Conservation (phyloP, 2,113 vertebrate species). For the Propithecus coquereli region DNA sequence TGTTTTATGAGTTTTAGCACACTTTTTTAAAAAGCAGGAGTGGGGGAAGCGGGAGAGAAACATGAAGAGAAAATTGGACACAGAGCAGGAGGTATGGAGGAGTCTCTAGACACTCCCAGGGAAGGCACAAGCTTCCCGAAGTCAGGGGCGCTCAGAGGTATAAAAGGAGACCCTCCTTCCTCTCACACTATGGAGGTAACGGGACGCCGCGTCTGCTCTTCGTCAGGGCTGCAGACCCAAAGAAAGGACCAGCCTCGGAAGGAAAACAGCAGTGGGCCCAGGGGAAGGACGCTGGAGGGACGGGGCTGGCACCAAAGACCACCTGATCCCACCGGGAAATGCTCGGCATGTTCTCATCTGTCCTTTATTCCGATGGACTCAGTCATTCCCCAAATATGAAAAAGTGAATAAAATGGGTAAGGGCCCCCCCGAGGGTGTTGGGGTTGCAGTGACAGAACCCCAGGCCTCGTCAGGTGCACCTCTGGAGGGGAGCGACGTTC, state of each 20-base stretch:
- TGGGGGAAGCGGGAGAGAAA: not conserved
- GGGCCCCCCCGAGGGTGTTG: not conserved
- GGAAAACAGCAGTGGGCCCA: not conserved
- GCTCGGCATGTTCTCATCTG: not conserved
- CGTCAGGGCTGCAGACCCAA: not conserved
- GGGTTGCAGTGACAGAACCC: not conserved
- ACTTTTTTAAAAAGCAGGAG: not conserved
- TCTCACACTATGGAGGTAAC: not conserved
- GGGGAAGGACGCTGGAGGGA: no score
- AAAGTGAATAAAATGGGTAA: not conserved
- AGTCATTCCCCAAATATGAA: not conserved
- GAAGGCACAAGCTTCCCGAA: not conserved
- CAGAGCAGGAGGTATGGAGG: no score
- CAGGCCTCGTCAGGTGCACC: not conserved
- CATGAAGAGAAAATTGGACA: not conserved
- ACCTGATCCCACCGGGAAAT: not conserved
- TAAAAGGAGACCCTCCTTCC: not conserved
- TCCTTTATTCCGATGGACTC: rapidly evolving
- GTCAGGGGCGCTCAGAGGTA: not conserved
- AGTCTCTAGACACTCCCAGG: not conserved
- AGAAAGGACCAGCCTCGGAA: not conserved
- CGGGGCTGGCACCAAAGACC: not conserved
- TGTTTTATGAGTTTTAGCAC: not conserved
- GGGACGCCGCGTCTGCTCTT: not conserved
- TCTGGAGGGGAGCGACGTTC: rapidly evolving